Base-by-base conservation (phyloP, 2,888 invertebrate genomes). In the Metalampra italica region DNA sequence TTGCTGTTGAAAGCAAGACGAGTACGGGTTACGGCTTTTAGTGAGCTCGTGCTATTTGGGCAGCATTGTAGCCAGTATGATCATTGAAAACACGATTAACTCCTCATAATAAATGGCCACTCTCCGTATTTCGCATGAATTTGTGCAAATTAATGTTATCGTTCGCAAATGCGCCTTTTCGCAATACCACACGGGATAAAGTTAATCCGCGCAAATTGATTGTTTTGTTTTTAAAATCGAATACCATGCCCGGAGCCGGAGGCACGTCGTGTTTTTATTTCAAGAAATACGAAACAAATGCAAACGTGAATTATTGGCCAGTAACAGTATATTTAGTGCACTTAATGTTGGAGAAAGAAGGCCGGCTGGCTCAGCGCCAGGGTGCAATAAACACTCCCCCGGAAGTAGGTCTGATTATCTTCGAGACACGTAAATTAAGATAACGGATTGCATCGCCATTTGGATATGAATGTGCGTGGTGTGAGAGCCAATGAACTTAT, bases 321-420 rank as follows among this genome's bases (percentile, higher is more conserved):
- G 57, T 55, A 66, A 67, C 64, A 63, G 67, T 71, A 68, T 78
- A 78, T 78, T 77, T 73, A 65, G 71, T 70, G 72, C 62, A 71
- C 74, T 79, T 76, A 62, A 64, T 69, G 15, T 29, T 39, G 66
- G 61, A 62, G 55, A 70, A 75, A 71, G 72, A 71, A 69, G 73
- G 84, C 81, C 83, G 80, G 68, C 75, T 86, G 86, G 86, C 78
- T 36, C 37, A 15, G 30, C 29, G 73, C 86, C 86, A 86, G 77
- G 57, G 68, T 65, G 70, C 71, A 68, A 59, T 63, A 57, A 61
- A 60, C 69, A 71, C 66, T 66, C 67, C 77, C 66, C 82, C 82
- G 84, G 85, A 84, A 83, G 79, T 64, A 51, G 56, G 46, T 50
- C 57, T 61, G 70, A 68, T 71, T 71, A 65, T 65, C 64, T 61